Percentiles rank a stretch among this genome's conserved stretches.
Conservation (phyloP, 2,797 vertebrate species). For the Hydrolagus colliei region DNA sequence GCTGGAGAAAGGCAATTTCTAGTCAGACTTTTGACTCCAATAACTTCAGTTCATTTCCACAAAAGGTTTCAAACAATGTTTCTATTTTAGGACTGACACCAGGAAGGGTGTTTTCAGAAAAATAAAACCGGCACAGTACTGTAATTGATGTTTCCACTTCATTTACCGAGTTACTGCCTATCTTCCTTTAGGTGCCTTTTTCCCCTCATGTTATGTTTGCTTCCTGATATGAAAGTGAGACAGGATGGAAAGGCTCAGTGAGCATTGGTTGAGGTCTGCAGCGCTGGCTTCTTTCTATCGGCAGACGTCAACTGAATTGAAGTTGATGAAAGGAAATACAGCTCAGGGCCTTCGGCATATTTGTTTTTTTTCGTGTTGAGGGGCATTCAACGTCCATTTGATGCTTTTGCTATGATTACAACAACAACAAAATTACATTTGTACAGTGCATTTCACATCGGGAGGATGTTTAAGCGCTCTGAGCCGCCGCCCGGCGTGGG, state of each 20-base stretch:
- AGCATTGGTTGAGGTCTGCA: no score
- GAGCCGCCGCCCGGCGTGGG: no score
- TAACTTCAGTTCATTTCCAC: no score
- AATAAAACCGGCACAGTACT: neutral
- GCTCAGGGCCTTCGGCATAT: neutral
- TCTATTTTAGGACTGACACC: neutral
- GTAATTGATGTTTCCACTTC: neutral
- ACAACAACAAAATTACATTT: no score
- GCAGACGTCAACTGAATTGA: neutral
- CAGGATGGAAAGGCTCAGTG: no score
- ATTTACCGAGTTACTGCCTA: neutral
- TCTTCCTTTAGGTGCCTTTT: neutral
- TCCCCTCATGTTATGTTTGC: neutral
- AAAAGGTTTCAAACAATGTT: neutral
- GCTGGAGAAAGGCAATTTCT: no score
- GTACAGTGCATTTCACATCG: no score
- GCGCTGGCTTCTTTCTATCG: no score
- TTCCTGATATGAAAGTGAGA: neutral
- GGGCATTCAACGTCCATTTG: neutral
- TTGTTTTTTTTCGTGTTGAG: neutral
- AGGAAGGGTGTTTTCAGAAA: neutral
- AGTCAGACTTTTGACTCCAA: no score
- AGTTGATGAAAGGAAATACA: neutral
- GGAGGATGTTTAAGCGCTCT: no score
- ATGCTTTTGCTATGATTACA: neutral